phyloP scores from a whole-genome alignment of 2,888 invertebrate species.

The Chymomyza procnemis region DNA sequence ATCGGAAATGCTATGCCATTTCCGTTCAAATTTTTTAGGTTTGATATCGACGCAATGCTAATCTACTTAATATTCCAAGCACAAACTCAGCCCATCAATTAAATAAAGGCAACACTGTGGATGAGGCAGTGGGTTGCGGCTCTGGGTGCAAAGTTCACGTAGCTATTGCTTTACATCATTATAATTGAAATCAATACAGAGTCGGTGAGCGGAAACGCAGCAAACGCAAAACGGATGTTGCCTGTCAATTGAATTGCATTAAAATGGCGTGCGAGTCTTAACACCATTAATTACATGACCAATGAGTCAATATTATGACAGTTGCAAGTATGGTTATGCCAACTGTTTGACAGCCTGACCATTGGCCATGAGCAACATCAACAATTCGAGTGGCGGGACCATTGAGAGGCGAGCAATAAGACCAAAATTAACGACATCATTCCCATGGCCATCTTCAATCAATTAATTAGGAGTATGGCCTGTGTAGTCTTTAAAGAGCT shows the following conservation, averaged over 20 bases:
- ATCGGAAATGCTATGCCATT: background rate
- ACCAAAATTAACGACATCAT: conserved; percentile 12
- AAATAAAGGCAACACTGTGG: conserved; percentile 28
- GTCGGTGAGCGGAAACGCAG: conserved; percentile 43
- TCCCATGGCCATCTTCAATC: conserved; percentile 42
- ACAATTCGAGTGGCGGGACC: background rate
- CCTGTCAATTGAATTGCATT: conserved; percentile 63
- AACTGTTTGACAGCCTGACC: background rate
- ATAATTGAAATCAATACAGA: conserved; percentile 73
- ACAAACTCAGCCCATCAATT: conserved; percentile 39
- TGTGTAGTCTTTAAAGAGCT: background rate
- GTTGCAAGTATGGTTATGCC: conserved; percentile 36
- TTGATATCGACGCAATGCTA: background rate
- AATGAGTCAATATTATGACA: conserved; percentile 69
- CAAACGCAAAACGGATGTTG: conserved; percentile 45
- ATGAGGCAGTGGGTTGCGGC: background rate
- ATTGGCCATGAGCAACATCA: conserved; percentile 3
- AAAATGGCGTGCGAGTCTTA: conserved; percentile 62
- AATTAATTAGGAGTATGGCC: conserved; percentile 41
- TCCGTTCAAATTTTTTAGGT: background rate
- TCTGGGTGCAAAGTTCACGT: conserved; percentile 40
- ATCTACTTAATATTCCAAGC: conserved; percentile 43
- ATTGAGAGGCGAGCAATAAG: background rate
- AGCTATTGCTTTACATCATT: conserved; percentile 52
- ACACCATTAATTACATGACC: conserved; percentile 66